phyloP scores from a whole-genome alignment of 2,113 vertebrate species.

The Tylochromis polylepis region DNA sequence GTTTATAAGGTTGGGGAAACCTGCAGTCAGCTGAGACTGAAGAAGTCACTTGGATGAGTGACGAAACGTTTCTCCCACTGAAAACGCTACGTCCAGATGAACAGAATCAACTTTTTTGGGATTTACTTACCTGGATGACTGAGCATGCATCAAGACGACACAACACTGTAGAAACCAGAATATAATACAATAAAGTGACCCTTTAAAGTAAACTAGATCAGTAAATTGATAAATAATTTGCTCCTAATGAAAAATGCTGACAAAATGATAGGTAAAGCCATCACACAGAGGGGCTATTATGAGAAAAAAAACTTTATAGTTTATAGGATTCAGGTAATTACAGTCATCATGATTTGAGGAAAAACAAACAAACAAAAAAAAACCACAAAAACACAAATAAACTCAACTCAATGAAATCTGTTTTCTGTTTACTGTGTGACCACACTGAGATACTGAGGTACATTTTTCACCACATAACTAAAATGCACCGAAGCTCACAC shows the following conservation, averaged over 20 bases:
- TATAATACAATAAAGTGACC: not conserved
- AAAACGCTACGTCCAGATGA: too few species aligned
- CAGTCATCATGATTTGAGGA: not conserved
- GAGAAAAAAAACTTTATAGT: rapidly evolving
- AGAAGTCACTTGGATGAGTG: too few species aligned
- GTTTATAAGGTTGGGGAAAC: too few species aligned
- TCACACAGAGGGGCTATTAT: not conserved
- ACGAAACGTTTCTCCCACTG: too few species aligned
- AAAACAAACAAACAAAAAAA: too few species aligned
- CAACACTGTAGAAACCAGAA: not conserved
- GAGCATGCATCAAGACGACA: too few species aligned
- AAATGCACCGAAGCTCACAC: not conserved
- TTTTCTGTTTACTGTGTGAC: not conserved
- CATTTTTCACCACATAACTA: not conserved
- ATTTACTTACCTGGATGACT: too few species aligned
- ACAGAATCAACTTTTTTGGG: too few species aligned
- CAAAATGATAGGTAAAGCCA: rapidly evolving
- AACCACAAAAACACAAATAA: not conserved
- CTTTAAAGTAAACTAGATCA: not conserved
- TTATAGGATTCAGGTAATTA: not conserved
- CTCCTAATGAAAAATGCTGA: not conserved
- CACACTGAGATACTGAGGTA: not conserved
- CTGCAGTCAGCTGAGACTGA: too few species aligned
- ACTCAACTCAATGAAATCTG: not conserved
- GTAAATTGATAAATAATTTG: not conserved